Percentiles rank a stretch among this genome's conserved stretches.
Conservation (phyloP, 2,797 vertebrate species). For the Ataeniobius toweri region DNA sequence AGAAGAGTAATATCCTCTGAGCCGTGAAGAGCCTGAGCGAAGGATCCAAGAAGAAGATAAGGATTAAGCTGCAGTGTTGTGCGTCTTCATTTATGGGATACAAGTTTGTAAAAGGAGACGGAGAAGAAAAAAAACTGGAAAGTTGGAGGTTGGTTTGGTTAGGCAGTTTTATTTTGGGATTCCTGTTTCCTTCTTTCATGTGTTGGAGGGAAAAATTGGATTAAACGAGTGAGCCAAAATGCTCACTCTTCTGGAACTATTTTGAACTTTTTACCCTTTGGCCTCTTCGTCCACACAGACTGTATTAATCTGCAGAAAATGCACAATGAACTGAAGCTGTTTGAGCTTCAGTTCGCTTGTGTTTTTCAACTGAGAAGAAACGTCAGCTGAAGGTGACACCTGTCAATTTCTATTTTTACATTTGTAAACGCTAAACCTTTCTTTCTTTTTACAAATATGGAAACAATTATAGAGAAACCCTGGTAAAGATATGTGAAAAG, state of each 20-base stretch:
- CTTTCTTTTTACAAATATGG: background rate
- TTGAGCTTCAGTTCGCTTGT: conserved; percentile 13
- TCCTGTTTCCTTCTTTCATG: conserved; percentile 4
- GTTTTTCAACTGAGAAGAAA: conserved; percentile 20
- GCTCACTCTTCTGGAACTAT: conserved; percentile 34
- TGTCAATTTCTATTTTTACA: background rate
- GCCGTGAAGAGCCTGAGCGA: conserved; percentile 20
- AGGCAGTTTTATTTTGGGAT: conserved; percentile 49
- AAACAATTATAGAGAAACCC: background rate
- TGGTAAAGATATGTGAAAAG: background rate
- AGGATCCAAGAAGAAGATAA: conserved; percentile 58
- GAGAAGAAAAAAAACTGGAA: conserved; percentile 16
- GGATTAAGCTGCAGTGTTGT: conserved; percentile 52
- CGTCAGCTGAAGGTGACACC: conserved; percentile 43
- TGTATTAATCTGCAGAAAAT: conserved; percentile 4
- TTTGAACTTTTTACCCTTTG: conserved; percentile 42
- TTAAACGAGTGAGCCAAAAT: conserved; percentile 45
- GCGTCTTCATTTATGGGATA: conserved; percentile 44
- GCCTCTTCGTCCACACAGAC: conserved; percentile 15
- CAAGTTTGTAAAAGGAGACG: conserved; percentile 37
- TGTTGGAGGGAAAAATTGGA: conserved; percentile 41
- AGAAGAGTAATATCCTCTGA: conserved; percentile 33
- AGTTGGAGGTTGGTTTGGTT: conserved; percentile 41
- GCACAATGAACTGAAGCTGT: conserved; percentile 5
- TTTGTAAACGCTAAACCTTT: conserved; percentile 1